These are phyloP conservation scores for Desmodus rotundus DNA, from an alignment of 2,113 vertebrate species.

Conservation along the genomic window DNA sequence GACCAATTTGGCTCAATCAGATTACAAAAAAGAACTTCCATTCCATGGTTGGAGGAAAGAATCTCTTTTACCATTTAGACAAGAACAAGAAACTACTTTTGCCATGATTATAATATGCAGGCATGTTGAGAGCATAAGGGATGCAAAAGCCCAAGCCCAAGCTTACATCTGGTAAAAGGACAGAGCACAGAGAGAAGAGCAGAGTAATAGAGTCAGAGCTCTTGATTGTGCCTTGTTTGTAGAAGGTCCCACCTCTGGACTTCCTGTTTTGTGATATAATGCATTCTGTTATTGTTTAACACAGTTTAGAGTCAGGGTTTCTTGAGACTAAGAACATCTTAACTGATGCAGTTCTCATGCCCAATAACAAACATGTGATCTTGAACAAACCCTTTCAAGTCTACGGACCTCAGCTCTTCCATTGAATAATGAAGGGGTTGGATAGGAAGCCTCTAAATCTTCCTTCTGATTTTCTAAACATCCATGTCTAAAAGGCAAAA, in stretches of 20 bases:
- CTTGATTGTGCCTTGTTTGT: background rate
- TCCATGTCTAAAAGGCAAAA: background rate
- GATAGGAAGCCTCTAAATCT: background rate
- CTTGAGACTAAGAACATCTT: background rate
- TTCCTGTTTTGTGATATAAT: background rate
- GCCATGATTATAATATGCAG: background rate
- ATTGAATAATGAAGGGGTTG: background rate
- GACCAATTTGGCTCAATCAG: background rate
- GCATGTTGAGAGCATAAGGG: background rate
- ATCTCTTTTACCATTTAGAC: background rate
- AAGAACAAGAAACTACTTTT: background rate
- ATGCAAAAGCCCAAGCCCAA: background rate
- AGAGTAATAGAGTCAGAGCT: background rate
- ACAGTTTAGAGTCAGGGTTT: background rate
- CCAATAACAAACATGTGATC: background rate
- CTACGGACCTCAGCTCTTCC: background rate
- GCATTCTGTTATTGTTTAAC: background rate
- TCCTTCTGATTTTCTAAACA: background rate
- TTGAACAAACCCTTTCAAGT: background rate
- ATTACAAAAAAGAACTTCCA: background rate
- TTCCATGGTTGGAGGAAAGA: background rate
- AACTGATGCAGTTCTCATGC: background rate
- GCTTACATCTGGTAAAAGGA: background rate
- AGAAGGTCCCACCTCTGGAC: background rate
- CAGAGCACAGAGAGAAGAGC: background rate